A percentile compares a stretch with the other conserved stretches of the same genome.
These are phyloP conservation scores for Corythornis vintsioides DNA, from an alignment of 2,113 vertebrate genomes.

Conservation along the genomic window DNA sequence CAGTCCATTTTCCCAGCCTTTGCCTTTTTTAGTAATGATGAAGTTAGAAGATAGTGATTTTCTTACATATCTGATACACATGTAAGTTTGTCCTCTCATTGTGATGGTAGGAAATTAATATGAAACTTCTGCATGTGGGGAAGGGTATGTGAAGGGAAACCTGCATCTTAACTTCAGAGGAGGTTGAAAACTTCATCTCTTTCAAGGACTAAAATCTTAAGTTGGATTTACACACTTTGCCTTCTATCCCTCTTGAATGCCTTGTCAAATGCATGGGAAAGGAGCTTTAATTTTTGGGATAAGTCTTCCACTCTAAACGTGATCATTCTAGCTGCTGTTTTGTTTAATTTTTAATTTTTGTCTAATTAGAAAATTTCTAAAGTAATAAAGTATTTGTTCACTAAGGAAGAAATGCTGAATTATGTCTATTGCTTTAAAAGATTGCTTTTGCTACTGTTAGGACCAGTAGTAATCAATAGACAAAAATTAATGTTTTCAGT, in stretches of 20 bases:
- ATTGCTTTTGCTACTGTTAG: not conserved
- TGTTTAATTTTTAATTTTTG: not conserved
- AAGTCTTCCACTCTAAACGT: not conserved
- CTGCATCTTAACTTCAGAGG: not conserved
- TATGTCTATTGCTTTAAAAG: not conserved
- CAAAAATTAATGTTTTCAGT: not conserved
- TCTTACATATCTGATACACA: not conserved
- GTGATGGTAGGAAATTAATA: not conserved
- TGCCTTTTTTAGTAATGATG: not conserved
- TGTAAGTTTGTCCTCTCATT: not conserved
- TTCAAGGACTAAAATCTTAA: not conserved
- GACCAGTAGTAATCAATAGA: not conserved
- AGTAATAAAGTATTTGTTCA: not conserved
- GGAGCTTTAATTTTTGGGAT: not conserved
- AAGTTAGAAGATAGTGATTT: not conserved
- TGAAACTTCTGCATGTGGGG: not conserved
- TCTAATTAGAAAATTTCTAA: not conserved
- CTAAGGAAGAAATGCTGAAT: not conserved
- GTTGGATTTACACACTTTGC: not conserved
- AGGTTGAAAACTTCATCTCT: not conserved
- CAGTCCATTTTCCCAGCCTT: not conserved
- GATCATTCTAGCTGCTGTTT: not conserved
- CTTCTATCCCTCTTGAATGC: not conserved
- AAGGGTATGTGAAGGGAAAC: not conserved
- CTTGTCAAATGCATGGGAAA: not conserved